These are phyloP conservation scores for Bufo gargarizans DNA, from an alignment of 2,113 vertebrate species.

Conservation along the genomic window DNA sequence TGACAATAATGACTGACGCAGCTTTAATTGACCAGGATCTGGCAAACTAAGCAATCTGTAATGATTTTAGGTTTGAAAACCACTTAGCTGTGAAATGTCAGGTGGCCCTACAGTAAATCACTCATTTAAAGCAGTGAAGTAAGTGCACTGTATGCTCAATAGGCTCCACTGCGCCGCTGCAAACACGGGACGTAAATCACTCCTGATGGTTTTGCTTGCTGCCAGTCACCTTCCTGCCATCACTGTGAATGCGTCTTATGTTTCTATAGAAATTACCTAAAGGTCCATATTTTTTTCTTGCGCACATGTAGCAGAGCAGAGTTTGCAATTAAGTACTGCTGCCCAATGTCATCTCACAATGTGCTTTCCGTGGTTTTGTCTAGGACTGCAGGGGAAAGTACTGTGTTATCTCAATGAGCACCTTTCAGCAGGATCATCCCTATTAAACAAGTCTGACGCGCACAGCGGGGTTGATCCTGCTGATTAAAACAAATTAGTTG, in stretches of 20 bases:
- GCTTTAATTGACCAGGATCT: conserved; percentile 12
- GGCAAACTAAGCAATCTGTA: conserved; percentile 30
- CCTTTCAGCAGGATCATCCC: too few relatives aligned
- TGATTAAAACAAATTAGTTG: too few relatives aligned
- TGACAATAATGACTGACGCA: conserved; percentile 18
- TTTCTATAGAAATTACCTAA: background rate
- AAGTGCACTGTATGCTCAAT: conserved; percentile 18
- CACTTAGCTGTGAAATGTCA: conserved; percentile 42
- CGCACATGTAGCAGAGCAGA: background rate
- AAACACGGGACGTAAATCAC: background rate
- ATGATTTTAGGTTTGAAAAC: conserved; percentile 28
- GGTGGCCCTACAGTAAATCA: conserved; percentile 39
- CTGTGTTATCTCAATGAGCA: too few relatives aligned
- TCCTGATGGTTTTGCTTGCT: background rate
- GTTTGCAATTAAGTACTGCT: background rate
- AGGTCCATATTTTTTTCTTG: background rate
- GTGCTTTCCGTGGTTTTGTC: background rate
- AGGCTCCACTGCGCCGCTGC: background rate
- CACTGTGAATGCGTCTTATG: background rate
- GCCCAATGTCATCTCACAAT: too few relatives aligned
- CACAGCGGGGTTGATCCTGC: too few relatives aligned
- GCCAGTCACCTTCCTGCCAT: background rate
- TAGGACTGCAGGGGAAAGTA: background rate
- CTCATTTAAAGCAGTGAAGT: conserved; percentile 28
- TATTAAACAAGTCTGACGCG: too few relatives aligned